These are phyloP conservation scores for Digitonthophagus gazella DNA, from an alignment of 2,888 invertebrate species.

Conservation along the genomic window DNA sequence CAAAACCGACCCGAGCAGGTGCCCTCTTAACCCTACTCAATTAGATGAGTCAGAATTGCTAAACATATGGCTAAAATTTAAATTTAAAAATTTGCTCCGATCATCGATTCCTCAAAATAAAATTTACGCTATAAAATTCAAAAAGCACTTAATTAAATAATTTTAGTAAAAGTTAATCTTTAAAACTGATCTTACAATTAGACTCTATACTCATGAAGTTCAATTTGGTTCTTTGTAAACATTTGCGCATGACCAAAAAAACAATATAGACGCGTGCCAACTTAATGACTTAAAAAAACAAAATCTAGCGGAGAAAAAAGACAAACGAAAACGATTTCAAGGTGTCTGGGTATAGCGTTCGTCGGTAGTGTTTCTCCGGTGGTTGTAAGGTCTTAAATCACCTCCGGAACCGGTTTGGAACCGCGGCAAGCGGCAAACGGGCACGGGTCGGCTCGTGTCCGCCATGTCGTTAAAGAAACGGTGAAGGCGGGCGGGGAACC, in stretches of 20 bases:
- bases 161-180: too few relatives aligned
- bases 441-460: background rate
- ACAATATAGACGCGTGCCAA: slow-evolving; percentile 21
- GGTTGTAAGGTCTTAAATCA: slow-evolving; percentile 21
- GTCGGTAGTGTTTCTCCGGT: background rate
- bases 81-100: too few relatives aligned
- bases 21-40: background rate
- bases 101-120: too few relatives aligned
- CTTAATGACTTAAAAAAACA: background rate
- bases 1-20: background rate
- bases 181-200: too few relatives aligned
- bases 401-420: slow-evolving; percentile 23
- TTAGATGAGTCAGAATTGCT: background rate
- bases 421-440: slow-evolving; percentile 8
- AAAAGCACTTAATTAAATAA: too few relatives aligned
- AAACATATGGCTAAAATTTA: too few relatives aligned
- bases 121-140: too few relatives aligned
- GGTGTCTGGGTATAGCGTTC: slow-evolving; percentile 3
- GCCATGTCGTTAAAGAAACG: slow-evolving; percentile 10
- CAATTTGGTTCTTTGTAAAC: too few relatives aligned
- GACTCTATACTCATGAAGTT: too few relatives aligned
- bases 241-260: background rate
- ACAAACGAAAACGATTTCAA: background rate
- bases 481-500: slow-evolving; percentile 23
- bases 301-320: slow-evolving; percentile 1